phyloP scores from a whole-genome alignment of 35 echinoderm and acorn worm genomes.

The Acanthaster planci region DNA sequence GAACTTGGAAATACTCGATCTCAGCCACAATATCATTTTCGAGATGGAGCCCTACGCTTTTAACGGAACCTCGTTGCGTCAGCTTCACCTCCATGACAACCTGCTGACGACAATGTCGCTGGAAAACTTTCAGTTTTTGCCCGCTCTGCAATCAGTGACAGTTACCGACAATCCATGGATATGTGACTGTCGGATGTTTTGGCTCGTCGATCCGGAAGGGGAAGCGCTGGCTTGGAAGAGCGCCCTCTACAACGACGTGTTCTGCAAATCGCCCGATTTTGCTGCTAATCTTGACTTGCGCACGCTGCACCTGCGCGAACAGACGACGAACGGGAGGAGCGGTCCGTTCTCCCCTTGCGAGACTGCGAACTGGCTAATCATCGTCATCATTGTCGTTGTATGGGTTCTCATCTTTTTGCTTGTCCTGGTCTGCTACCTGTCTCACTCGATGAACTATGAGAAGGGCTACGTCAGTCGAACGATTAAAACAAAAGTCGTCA shows the following conservation, averaged over 20 bases:
- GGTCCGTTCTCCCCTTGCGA: not conserved
- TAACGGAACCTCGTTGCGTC: not conserved
- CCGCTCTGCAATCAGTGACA: not conserved
- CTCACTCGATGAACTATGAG: not conserved
- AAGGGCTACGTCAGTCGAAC: not conserved
- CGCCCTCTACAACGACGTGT: not conserved
- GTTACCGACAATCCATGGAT: not conserved
- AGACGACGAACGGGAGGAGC: not conserved
- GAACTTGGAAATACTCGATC: not conserved
- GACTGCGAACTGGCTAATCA: not conserved
- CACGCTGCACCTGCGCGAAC: not conserved
- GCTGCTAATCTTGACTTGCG: not conserved
- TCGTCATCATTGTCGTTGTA: not conserved
- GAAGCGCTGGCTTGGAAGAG: not conserved
- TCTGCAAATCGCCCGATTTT: not conserved
- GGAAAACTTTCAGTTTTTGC: slow-evolving; percentile 15
- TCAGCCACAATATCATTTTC: not conserved
- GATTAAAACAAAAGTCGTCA: not conserved
- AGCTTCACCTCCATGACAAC: not conserved
- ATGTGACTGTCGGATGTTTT: not conserved
- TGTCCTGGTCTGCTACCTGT: not conserved
- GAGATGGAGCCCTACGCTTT: not conserved
- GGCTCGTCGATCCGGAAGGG: not conserved
- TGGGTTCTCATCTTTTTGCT: not conserved
- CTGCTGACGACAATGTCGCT: slow-evolving; percentile 1